Conservation (phyloP, 2,888 invertebrate genomes). For the Alviniconcha strummeri region DNA sequence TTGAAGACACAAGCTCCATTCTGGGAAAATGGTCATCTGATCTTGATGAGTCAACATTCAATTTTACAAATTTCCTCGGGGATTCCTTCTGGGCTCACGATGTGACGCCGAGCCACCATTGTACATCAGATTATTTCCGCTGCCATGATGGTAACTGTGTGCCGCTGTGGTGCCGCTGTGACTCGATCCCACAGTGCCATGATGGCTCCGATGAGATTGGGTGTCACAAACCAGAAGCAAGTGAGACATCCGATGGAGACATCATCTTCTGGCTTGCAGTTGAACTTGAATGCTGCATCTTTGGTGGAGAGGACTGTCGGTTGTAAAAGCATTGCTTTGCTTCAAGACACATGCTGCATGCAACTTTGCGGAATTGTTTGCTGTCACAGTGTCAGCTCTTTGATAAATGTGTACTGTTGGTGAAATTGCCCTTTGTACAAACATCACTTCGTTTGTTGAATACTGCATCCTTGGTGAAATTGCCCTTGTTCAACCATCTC, state of each 20-base stretch:
- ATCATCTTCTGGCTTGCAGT: neutral
- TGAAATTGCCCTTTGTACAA: too few relatives aligned
- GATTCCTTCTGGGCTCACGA: conserved; percentile 4
- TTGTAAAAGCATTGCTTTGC: neutral
- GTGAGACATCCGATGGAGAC: neutral
- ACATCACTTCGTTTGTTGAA: too few relatives aligned
- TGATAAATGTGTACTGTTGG: too few relatives aligned
- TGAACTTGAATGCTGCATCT: conserved; percentile 1
- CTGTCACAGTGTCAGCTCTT: too few relatives aligned
- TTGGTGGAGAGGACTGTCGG: neutral
- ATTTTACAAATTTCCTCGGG: neutral
- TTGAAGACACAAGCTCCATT: conserved; percentile 15
- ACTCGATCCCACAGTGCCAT: conserved; percentile 28
- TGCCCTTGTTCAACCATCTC: too few relatives aligned
- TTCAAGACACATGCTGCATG: neutral
- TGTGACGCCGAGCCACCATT: neutral
- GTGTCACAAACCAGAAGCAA: conserved; percentile 7
- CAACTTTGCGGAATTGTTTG: too few relatives aligned
- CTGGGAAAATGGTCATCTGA: conserved; percentile 15
- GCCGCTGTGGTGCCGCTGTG: conserved; percentile 33
- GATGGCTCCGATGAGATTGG: conserved; percentile 37
- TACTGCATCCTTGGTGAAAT: too few relatives aligned
- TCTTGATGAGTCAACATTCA: neutral
- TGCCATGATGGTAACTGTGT: conserved; percentile 37
- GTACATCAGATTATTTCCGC: conserved; percentile 25